Evolutionary conservation across 2,113 vertebrate species (phyloP).

Genomic region (Beaufortia kweichowensis): DNA sequence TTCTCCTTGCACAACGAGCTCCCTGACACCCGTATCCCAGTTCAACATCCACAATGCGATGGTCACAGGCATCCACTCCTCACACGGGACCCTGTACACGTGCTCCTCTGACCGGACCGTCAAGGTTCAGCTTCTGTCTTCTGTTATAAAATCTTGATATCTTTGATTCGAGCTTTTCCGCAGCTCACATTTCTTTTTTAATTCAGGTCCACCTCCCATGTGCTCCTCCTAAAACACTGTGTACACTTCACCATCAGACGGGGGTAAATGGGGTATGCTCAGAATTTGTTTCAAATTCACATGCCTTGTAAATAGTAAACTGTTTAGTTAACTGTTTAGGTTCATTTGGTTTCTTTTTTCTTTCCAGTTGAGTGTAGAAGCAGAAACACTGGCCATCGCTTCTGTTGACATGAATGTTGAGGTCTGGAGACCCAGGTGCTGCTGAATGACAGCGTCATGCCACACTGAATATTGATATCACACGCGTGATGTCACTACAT

Average conservation of each 20-base stretch:
- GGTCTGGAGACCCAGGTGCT: slow-evolving; percentile 78
- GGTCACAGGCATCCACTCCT: slow-evolving; percentile 83
- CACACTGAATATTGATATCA: not conserved
- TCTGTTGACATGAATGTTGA: slow-evolving; percentile 79
- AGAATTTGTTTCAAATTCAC: not conserved
- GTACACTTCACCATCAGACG: slow-evolving; percentile 73
- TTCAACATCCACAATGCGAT: slow-evolving; percentile 85
- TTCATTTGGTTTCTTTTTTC: not conserved
- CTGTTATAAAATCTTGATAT: not conserved
- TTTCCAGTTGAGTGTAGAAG: slow-evolving; percentile 81
- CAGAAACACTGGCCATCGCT: slow-evolving; percentile 81
- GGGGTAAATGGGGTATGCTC: slow-evolving; percentile 82
- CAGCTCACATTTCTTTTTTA: slow-evolving; percentile 1
- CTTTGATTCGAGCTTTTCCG: not conserved
- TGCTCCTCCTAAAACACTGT: slow-evolving; percentile 83
- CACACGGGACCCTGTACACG: slow-evolving; percentile 82
- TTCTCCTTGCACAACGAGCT: slow-evolving; percentile 75
- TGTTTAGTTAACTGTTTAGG: not conserved
- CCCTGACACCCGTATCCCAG: slow-evolving; percentile 71
- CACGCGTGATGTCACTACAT: not conserved
- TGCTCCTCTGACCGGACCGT: slow-evolving; percentile 84
- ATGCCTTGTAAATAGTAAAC: not conserved
- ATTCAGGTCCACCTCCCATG: slow-evolving; percentile 85
- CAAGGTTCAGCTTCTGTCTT: slow-evolving; percentile 69
- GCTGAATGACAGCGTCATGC: not conserved